Evolutionary conservation across 2,797 vertebrate species (phyloP), one percentile per base, ranked within the genome.

Genomic region (Bryconaethiops microstoma): DNA sequence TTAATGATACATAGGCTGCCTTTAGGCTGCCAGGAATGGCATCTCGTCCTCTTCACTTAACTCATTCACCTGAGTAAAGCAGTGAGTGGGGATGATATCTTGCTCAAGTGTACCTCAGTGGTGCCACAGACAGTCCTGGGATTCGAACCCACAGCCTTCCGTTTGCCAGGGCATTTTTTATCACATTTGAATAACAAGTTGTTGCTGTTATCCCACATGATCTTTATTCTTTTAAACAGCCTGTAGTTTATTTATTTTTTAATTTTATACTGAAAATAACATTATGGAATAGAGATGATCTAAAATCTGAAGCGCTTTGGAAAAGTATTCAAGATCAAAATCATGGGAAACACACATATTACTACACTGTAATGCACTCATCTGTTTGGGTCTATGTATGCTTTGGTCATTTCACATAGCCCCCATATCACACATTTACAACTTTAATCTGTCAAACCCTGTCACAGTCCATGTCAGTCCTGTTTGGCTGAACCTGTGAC

Each of bases 401-500:
- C 7, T 54, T 29, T 29, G 48, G 14, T 35, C 8, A 72, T 72
- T 72, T 55, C 70, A 35, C 16, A 17, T 12, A 17, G 12, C 7
- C 7, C 12, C 7, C 16, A 19, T 74, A 42, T 74, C 35, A 74
- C 12, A 57, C 13, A n/a, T n/a, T 42, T 4, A 50, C 17, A 12
- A 2, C n/a, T 35, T 48, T 48, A 48, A 48, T 5, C 13, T 23
- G 1, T 59, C 35, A 59, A 57, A n/a, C 6, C 29, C 60, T 64
- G 25, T 17, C 74, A 76, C 8, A n/a, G 42, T n/a, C 25, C n/a
- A 23, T 52, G 60, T 39, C 14, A 39, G 13, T 48, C 9, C 7
- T 29, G n/a, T 73, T 67, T 42, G 6, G 13, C 69, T n/a, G 39
- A 82, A 67, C 75, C 45, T 59, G 69, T n/a, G 25, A 65, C 60